Base-by-base conservation (phyloP, 1,140 invertebrate species). In the Lepidostoma basale region DNA sequence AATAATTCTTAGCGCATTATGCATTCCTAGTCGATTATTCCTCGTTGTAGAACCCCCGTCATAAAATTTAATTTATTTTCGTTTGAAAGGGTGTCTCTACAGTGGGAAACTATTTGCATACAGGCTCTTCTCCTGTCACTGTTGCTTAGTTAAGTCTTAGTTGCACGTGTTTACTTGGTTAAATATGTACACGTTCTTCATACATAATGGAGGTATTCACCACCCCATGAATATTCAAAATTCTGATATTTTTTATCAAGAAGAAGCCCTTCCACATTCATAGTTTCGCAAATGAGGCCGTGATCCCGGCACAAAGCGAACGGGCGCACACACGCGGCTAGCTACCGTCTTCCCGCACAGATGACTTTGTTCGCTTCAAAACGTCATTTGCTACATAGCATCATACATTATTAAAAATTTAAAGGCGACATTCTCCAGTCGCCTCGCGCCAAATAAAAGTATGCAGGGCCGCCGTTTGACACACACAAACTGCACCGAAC, bases 391-490 rank as follows among this genome's bases (percentile, higher is more conserved):
- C 25, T 33, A 49, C 44, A 28, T 63, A 45, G 30, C 60, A 47
- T 63, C 60, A 63, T 49, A 63, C 60, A 49, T 63, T 63, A 63
- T 63, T 63, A 63, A 63, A 63, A 63, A 63, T 63, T 63, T 63
- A 63, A 30, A 63, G 60, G 42, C 26, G 42, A 49, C 42, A 49
- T 30, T 63, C 33, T 49, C 18, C 33, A 63, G 60, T 63, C 18
- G 54, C 30, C 26, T 10, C n/a, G 3, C 26, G n/a, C 30, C 49
- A 28, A 16, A 28, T 33, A 54, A 54, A 64, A 22, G 40, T 64
- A 64, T 64, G 45, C 47, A 64, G 44, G 52, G 16, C 14, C 16
- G 52, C 14, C 40, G 40, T 64, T 64, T 64, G 28, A 64, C 44
- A 52, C 47, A 26, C 14, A 39, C 47, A 64, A 64, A 52, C 40